These are phyloP conservation scores for Collichthys lucidus DNA, from an alignment of 2,113 vertebrate species.

Conservation along the genomic window DNA sequence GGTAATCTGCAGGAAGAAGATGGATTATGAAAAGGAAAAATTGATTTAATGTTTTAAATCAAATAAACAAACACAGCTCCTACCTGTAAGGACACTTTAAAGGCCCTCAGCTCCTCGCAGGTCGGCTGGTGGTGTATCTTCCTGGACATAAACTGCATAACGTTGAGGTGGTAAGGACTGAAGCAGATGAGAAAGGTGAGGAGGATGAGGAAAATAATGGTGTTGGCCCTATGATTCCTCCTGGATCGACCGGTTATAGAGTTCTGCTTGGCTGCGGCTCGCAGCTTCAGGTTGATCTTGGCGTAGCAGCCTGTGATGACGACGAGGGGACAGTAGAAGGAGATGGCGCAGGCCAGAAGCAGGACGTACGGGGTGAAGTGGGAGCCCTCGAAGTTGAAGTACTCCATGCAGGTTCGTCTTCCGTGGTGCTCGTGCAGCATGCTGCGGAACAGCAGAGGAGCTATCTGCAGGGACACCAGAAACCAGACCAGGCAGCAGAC, in stretches of 20 bases:
- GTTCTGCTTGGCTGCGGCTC: slow-evolving; percentile 80
- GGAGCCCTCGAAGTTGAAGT: slow-evolving; percentile 81
- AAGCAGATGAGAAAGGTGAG: slow-evolving; percentile 85
- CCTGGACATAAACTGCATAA: slow-evolving; percentile 86
- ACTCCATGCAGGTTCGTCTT: slow-evolving; percentile 88
- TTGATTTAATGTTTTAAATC: neutral
- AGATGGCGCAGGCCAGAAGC: slow-evolving; percentile 80
- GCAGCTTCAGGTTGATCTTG: slow-evolving; percentile 86
- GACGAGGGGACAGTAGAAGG: slow-evolving; percentile 85
- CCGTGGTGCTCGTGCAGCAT: slow-evolving; percentile 70
- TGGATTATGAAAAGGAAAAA: neutral
- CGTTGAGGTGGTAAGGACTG: slow-evolving; percentile 87
- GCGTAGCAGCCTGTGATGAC: slow-evolving; percentile 87
- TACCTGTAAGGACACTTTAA: slow-evolving; percentile 87
- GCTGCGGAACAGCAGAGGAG: slow-evolving; percentile 81
- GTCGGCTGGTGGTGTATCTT: slow-evolving; percentile 74
- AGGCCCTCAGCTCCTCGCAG: slow-evolving; percentile 82
- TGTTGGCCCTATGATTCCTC: slow-evolving; percentile 82
- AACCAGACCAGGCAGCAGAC: slow-evolving; percentile 85
- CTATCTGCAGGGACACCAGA: slow-evolving; percentile 81
- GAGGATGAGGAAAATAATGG: slow-evolving; percentile 85
- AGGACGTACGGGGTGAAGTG: slow-evolving; percentile 80
- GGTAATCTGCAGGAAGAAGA: slow-evolving; percentile 79
- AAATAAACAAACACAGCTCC: neutral
- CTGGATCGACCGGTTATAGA: slow-evolving; percentile 69